Evolutionary conservation across 2,888 invertebrate species (phyloP), one percentile per base, ranked within the genome.

Genomic region (Hipparchia sbordonii): DNA sequence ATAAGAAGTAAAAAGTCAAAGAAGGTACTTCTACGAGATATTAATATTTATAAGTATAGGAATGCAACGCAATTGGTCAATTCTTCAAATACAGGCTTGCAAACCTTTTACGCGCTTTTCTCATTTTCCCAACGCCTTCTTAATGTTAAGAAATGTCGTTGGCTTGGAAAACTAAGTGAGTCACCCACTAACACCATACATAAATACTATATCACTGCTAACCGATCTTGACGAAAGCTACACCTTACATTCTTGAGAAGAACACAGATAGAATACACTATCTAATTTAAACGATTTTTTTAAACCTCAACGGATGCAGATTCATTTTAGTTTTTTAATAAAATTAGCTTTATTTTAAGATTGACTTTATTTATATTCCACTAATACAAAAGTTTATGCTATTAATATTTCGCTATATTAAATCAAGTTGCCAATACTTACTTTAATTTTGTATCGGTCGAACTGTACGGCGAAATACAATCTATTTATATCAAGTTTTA

Each of bases 91-190:
- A 57, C 33, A 51, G 13, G 33, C 33, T 65, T 65, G 63, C 51
- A 1, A 65, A 13, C 6, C 10, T 13, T 10, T 33, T 65, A 33
- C 51, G 51, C 63, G 51, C 10, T 65, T 51, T 51, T 51, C 63
- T 65, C 33, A 23, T 65, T 65, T 65, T 51, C 51, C 63, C 63
- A 51, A 52, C 33, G 6, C 23, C 51, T 63, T 23, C 23, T 23
- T 23, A 23, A 39, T 63, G 23, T 63, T 52, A 23, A 52, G 63
- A 65, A 65, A 65, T 51, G 9, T 51, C 63, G 51, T 65, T 51
- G 33, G 23, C 33, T 46, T 46, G 13, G 13, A 62, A 45, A 46
- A 62, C 48, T 48, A 3, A 10, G 4, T 62, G 62, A 62, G 45
- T 61, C 61, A 62, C 45, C 3, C n/a, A 8, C 13, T 23, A 48